A percentile compares a stretch with the other conserved stretches of the same genome.
Conservation (phyloP, 2,113 vertebrate species). For the Macrotis lagotis region DNA sequence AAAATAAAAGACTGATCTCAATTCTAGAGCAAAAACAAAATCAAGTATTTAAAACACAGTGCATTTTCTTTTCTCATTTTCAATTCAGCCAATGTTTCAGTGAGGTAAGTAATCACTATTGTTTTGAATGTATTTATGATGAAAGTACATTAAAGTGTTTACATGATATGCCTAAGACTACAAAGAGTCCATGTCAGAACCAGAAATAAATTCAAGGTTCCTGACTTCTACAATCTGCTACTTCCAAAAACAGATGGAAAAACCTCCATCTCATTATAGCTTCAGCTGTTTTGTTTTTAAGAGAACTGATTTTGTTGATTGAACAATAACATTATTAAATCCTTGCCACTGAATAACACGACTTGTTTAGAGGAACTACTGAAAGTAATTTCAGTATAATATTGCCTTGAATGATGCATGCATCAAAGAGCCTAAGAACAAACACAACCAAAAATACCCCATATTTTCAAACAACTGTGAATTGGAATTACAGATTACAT, state of each 20-base stretch:
- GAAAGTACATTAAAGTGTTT: background rate
- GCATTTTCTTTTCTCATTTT: background rate
- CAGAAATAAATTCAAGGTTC: slow-evolving; percentile 37
- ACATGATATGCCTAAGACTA: background rate
- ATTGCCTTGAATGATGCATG: background rate
- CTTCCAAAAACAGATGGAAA: background rate
- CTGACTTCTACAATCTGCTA: background rate
- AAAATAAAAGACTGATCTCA: background rate
- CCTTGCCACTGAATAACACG: background rate
- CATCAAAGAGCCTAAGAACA: background rate
- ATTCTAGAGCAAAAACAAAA: slow-evolving; percentile 5
- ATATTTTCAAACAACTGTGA: background rate
- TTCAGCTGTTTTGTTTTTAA: background rate
- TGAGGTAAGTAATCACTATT: background rate
- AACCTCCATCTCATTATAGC: background rate
- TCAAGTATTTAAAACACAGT: background rate
- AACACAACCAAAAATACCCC: background rate
- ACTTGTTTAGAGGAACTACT: background rate
- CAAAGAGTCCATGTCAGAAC: slow-evolving; percentile 15
- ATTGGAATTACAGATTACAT: slow-evolving; percentile 48
- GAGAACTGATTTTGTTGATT: slow-evolving; percentile 1
- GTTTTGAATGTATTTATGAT: background rate
- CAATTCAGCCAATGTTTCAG: background rate
- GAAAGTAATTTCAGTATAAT: background rate
- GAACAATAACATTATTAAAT: slow-evolving; percentile 9